Evolutionary conservation across 2,797 vertebrate genomes (phyloP).

Genomic region (Huso huso): DNA sequence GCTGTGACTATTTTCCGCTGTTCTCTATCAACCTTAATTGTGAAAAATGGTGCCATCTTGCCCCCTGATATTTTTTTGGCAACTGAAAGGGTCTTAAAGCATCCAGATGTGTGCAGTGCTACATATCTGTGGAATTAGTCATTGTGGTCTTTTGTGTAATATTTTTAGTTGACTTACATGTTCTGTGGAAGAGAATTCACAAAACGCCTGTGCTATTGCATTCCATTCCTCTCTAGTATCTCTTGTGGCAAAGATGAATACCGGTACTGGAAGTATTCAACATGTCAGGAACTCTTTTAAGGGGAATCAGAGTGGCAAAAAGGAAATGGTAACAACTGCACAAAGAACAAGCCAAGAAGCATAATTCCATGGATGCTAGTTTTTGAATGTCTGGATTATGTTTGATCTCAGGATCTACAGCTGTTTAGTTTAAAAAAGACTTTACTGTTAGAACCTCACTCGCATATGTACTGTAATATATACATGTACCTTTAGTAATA

Average conservation of each 20-base stretch:
- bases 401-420: conserved; percentile 28
- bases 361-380: conserved; percentile 43
- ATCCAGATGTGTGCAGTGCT: conserved; percentile 57
- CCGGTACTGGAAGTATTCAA: conserved; percentile 38
- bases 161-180: conserved; percentile 74
- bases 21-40: conserved; percentile 72
- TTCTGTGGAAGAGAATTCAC: conserved; percentile 58
- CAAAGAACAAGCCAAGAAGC: conserved; percentile 18
- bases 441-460: conserved; percentile 28
- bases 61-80: conserved; percentile 64
- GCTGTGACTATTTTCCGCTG: conserved; percentile 70
- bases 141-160: conserved; percentile 48
- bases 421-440: conserved; percentile 35
- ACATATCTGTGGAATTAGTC: conserved; percentile 64
- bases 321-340: conserved; percentile 56
- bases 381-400: conserved; percentile 38
- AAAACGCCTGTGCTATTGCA: conserved; percentile 57
- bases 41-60: conserved; percentile 66
- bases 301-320: conserved; percentile 59
- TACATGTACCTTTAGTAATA: conserved; percentile 22
- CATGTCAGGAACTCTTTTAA: conserved; percentile 55
- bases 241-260: conserved; percentile 46
- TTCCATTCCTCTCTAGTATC: conserved; percentile 60
- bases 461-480: conserved; percentile 21
- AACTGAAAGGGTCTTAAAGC: conserved; percentile 61